Evolutionary conservation across 1,140 invertebrate species (phyloP).

Genomic region (Daktulosphaira vitifoliae): DNA sequence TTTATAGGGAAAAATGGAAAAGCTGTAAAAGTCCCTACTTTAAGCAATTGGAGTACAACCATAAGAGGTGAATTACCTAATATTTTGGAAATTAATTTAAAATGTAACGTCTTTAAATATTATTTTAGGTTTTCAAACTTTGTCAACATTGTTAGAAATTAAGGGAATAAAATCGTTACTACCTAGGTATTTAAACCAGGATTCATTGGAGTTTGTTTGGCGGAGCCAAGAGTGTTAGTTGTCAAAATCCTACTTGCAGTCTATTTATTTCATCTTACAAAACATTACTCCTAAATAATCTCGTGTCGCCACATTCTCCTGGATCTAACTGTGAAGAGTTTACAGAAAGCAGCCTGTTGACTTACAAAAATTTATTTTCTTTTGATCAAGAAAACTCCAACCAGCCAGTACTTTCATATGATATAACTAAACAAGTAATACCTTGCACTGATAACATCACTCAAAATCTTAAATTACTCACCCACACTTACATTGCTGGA

Average conservation of each 20-base stretch:
- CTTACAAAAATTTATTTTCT: not conserved
- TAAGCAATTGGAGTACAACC: conserved; percentile 10
- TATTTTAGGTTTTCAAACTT: conserved; percentile 15
- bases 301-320: not conserved
- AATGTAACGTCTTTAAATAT: not conserved
- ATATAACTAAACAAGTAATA: not conserved
- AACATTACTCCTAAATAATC: not conserved
- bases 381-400: not conserved
- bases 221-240: not conserved
- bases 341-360: not conserved
- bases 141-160: not conserved
- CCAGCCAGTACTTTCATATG: not conserved
- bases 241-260: conserved; percentile 4
- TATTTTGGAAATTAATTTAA: not conserved
- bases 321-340: conserved; percentile 4
- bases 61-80: not conserved
- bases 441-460: not conserved
- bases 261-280: conserved; percentile 1
- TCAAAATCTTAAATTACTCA: not conserved
- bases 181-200: not conserved
- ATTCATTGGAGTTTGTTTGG: conserved; percentile 11
- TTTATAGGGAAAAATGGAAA: conserved; percentile 10
- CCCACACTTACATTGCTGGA: not conserved
- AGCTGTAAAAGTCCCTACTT: conserved; percentile 1
- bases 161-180: not conserved